Conservation (phyloP, 2,797 vertebrate species). For the Hozukius guyotensis region DNA sequence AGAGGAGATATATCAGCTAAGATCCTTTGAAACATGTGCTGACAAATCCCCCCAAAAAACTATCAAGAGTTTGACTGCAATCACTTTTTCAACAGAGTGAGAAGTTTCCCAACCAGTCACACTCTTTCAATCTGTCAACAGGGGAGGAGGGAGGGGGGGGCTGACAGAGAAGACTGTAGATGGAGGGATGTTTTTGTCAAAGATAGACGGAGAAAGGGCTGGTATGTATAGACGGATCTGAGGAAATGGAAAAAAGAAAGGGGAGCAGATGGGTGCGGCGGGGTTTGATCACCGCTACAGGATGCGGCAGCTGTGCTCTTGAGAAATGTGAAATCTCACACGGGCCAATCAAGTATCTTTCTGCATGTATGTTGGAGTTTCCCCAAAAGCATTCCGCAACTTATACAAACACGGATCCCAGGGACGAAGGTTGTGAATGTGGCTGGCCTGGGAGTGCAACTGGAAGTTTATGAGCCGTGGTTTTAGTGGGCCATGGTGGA, state of each 20-base stretch:
- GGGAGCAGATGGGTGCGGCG: slow-evolving; percentile 44
- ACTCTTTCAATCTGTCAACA: slow-evolving; percentile 52
- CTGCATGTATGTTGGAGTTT: slow-evolving; percentile 57
- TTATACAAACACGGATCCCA: slow-evolving; percentile 54
- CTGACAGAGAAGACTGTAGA: slow-evolving; percentile 19
- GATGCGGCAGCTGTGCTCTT: slow-evolving; percentile 61
- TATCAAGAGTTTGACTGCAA: slow-evolving; percentile 33
- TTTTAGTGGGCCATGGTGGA: slow-evolving; percentile 51
- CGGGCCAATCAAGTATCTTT: slow-evolving; percentile 53
- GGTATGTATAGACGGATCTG: slow-evolving; percentile 41
- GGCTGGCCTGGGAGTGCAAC: slow-evolving; percentile 40
- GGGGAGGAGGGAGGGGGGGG: background rate
- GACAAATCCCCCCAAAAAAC: slow-evolving; percentile 42
- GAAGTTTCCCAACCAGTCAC: slow-evolving; percentile 44
- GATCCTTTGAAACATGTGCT: slow-evolving; percentile 40
- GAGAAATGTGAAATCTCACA: slow-evolving; percentile 60
- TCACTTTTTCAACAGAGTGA: slow-evolving; percentile 33
- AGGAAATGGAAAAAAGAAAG: slow-evolving; percentile 46
- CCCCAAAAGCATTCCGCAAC: slow-evolving; percentile 48
- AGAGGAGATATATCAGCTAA: slow-evolving; percentile 6
- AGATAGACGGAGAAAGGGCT: slow-evolving; percentile 19
- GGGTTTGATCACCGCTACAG: slow-evolving; percentile 51
- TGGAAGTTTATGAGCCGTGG: slow-evolving; percentile 56
- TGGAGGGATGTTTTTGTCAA: slow-evolving; percentile 48
- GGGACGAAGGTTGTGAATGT: slow-evolving; percentile 41